A percentile compares a stretch with the other conserved stretches of the same genome.
Conservation (phyloP, 2,113 vertebrate species). For the Microtus pennsylvanicus region DNA sequence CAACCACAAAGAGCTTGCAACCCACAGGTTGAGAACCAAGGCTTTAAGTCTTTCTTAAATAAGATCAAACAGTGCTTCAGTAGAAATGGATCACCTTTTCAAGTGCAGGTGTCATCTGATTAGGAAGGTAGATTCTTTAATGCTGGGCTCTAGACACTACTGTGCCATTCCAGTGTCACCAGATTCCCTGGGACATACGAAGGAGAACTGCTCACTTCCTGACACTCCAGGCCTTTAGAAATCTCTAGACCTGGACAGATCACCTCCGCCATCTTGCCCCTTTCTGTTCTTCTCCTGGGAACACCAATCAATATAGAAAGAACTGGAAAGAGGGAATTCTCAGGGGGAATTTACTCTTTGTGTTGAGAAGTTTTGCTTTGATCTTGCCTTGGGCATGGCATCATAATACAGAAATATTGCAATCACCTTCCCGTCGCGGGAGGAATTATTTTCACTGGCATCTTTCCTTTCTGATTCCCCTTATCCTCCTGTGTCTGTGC, state of each 20-base stretch:
- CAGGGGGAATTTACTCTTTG: constrained; percentile 21
- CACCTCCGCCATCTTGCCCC: background rate
- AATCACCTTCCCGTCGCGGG: constrained; percentile 63
- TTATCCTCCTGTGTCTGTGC: constrained; percentile 74
- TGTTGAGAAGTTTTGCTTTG: constrained; percentile 70
- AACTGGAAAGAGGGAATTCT: background rate
- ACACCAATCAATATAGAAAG: constrained; percentile 37
- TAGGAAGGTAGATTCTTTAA: background rate
- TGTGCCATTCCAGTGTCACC: background rate
- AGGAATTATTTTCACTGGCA: constrained; percentile 71
- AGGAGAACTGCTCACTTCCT: background rate
- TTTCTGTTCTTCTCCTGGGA: background rate
- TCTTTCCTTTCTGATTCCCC: constrained; percentile 75
- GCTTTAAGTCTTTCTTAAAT: background rate
- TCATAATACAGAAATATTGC: constrained; percentile 60
- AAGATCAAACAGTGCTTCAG: background rate
- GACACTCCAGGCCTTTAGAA: background rate
- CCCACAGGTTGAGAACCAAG: background rate
- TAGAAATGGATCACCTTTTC: background rate
- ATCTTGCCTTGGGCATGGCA: constrained; percentile 43
- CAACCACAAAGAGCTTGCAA: background rate
- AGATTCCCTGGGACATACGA: background rate
- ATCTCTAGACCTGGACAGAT: background rate
- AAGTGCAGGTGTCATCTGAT: background rate
- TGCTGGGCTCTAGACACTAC: background rate